Conservation (phyloP, 2,797 vertebrate genomes). For the Pteronotus mesoamericanus region DNA sequence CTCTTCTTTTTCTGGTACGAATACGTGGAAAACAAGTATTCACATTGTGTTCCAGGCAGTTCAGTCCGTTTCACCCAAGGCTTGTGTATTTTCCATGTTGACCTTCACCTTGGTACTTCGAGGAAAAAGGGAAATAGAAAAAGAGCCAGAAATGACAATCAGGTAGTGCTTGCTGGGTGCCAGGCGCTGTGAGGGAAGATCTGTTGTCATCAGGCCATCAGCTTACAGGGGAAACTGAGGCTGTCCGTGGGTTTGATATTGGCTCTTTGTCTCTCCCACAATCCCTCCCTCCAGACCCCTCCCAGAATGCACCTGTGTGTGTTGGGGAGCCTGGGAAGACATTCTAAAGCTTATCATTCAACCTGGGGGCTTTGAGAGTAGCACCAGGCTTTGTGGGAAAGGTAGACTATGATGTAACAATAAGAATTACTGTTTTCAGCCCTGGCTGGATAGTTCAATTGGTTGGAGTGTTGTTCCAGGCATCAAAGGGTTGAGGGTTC, state of each 20-base stretch:
- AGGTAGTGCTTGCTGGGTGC: background rate
- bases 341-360: background rate
- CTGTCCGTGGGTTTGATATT: background rate
- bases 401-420: background rate
- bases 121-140: background rate
- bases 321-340: background rate
- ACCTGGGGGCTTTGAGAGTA: background rate
- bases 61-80: background rate
- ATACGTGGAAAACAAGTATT: background rate
- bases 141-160: background rate
- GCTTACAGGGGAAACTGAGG: background rate
- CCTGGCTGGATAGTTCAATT: background rate
- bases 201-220: background rate
- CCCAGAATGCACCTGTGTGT: background rate
- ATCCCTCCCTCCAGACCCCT: background rate
- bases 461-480: background rate
- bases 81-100: background rate
- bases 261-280: background rate
- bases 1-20: background rate
- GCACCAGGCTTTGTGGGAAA: background rate
- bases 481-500: background rate
- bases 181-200: rapidly evolving
- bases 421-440: background rate
- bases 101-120: background rate
- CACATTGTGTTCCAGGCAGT: background rate